phyloP scores from a whole-genome alignment of 2,797 vertebrate species.

The Rhabdomys pumilio region DNA sequence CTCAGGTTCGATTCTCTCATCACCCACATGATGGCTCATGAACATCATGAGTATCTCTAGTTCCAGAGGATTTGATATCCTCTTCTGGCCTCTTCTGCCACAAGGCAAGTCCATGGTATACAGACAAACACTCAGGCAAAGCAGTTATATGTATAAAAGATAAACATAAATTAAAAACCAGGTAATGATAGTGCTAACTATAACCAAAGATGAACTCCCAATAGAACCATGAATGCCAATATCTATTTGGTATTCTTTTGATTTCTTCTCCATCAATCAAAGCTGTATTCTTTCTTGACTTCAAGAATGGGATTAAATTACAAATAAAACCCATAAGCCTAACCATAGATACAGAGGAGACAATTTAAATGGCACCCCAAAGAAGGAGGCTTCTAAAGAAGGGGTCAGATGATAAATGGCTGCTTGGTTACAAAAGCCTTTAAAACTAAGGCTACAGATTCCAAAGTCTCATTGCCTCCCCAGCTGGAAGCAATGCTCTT shows the following conservation, averaged over 20 bases:
- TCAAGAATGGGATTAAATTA: conserved; percentile 17
- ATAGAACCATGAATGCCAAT: not conserved
- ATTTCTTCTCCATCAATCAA: conserved; percentile 16
- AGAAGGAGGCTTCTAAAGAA: not conserved
- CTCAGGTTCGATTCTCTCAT: not conserved
- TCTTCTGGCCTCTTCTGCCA: not conserved
- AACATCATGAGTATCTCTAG: not conserved
- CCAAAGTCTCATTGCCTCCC: not conserved
- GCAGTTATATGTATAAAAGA: not conserved
- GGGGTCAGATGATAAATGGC: conserved; percentile 31
- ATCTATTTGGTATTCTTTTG: conserved; percentile 8
- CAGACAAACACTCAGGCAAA: not conserved
- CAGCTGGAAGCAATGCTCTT: conserved; percentile 10
- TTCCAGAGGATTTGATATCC: not conserved
- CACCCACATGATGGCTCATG: not conserved
- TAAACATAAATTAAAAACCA: not conserved
- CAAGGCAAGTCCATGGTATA: not conserved
- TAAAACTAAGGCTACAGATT: conserved; percentile 60
- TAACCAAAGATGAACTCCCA: not conserved
- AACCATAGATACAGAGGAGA: not conserved
- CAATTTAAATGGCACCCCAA: not conserved
- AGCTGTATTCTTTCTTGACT: not conserved
- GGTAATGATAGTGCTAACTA: not conserved
- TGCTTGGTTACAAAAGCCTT: conserved; percentile 12
- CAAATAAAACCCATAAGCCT: not conserved